Base-by-base conservation (phyloP, 2,113 vertebrate genomes). In the Zeus faber region DNA sequence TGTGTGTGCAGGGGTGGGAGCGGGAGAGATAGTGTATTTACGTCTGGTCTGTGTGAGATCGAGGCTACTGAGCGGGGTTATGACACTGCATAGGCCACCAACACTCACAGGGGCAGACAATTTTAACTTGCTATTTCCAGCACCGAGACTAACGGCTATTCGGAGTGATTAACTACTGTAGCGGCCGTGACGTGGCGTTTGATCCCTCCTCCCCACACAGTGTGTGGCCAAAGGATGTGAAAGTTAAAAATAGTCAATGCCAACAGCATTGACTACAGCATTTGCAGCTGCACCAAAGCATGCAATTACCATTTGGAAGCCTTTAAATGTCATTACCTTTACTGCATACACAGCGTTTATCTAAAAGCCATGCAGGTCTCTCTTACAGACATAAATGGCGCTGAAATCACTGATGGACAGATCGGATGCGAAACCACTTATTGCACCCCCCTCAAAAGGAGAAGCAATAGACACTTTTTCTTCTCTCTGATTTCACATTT, bases 131-230 rank as follows among this genome's bases (percentile, higher is more conserved):
- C 43, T 54, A 61, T 58, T 66, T 69, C 54, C 39, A 23, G 18
- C 50, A 62, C 39, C 70, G 55, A 53, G 65, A 57, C 72, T 40
- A 3, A 16, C 10, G 58, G 76, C 52, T 39, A 31, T 55, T 44
- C 39, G 44, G n/a, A 72, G 59, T 55, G 58, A 80, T 79, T 59
- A 81, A 75, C 66, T 24, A 49, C n/a, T n/a, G n/a, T n/a, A n/a
- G 50, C 65, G 62, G 43, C 49, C 26, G 2, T 57, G 18, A 51
- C 29, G 40, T 48, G 6, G 21, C 24, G 1, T 76, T 54, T 54
- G 27, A 10, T 13, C 47, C 50, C 58, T 69, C 37, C 43, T 49
- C 16, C 54, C 31, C 26, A 23, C 2, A 24, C 47, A 39, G 61
- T 47, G 65, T 58, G 48, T 44, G 57, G 67, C n/a, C n/a, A n/a